Conservation (phyloP, 2,888 invertebrate genomes). For the Drosophila trichaetosa region DNA sequence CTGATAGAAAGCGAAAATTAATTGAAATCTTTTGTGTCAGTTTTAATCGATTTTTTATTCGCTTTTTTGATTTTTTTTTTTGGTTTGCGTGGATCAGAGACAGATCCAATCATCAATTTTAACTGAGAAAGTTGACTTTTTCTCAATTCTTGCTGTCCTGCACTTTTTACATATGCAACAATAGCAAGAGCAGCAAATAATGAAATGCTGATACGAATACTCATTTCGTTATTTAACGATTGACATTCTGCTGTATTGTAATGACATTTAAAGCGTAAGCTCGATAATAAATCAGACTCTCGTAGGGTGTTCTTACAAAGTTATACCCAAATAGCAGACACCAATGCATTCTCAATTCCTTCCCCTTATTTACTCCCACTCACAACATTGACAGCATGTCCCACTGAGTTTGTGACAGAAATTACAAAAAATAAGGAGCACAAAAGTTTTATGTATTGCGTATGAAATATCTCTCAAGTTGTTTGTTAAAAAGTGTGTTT, state of each 20-base stretch:
- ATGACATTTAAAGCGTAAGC: constrained; percentile 75
- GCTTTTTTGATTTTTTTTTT: constrained; percentile 16
- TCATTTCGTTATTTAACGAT: constrained; percentile 53
- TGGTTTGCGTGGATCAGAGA: constrained; percentile 26
- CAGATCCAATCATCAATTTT: constrained; percentile 73
- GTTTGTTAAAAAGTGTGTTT: constrained; percentile 48
- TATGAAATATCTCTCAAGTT: constrained; percentile 59
- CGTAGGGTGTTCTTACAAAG: constrained; percentile 59
- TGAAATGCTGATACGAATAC: constrained; percentile 63
- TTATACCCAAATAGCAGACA: constrained; percentile 41
- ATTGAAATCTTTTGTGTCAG: constrained; percentile 69
- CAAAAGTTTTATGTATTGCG: constrained; percentile 56
- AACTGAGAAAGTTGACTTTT: constrained; percentile 54
- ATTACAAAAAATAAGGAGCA: constrained; percentile 45
- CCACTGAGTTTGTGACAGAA: constrained; percentile 63
- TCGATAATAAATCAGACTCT: constrained; percentile 75
- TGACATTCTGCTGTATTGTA: constrained; percentile 62
- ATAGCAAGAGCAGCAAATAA: constrained; percentile 13
- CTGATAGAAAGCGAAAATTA: constrained; percentile 69
- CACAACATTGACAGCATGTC: constrained; percentile 38
- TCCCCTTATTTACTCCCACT: background rate
- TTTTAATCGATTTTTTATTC: constrained; percentile 24
- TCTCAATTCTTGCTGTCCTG: constrained; percentile 34
- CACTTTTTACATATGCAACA: constrained; percentile 31
- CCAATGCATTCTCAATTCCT: background rate